phyloP scores from a whole-genome alignment of 2,888 invertebrate genomes.

The Alviniconcha strummeri region DNA sequence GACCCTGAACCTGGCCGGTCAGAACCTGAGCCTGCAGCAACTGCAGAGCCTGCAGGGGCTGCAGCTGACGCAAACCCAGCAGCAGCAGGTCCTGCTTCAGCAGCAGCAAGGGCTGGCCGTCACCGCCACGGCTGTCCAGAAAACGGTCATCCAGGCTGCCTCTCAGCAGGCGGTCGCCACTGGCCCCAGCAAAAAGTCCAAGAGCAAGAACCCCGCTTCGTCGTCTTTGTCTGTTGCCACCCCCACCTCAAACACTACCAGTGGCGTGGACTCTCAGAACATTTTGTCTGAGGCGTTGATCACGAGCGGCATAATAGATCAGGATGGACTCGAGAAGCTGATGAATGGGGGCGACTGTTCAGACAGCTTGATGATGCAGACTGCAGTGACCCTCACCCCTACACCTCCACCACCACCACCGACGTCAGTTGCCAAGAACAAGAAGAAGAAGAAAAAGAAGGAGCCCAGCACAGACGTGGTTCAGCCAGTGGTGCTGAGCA shows the following conservation, averaged over 20 bases:
- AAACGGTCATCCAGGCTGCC: neutral
- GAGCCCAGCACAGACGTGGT: neutral
- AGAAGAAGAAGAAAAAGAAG: conserved; percentile 29
- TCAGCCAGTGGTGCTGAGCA: conserved; percentile 23
- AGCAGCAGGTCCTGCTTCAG: conserved; percentile 36
- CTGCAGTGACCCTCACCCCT: conserved; percentile 12
- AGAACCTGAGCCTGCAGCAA: conserved; percentile 55
- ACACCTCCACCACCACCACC: neutral
- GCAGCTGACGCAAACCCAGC: conserved; percentile 32
- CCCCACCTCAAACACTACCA: neutral
- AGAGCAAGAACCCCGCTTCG: neutral
- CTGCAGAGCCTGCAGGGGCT: conserved; percentile 44
- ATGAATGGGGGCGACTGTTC: conserved; percentile 5
- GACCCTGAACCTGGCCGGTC: conserved; percentile 57
- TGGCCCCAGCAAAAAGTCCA: conserved; percentile 9
- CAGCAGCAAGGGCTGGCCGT: conserved; percentile 36
- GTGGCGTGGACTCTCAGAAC: conserved; percentile 5
- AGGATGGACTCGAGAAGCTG: neutral
- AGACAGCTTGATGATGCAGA: neutral
- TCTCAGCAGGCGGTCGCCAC: neutral
- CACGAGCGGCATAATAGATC: conserved; percentile 33
- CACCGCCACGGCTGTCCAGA: neutral
- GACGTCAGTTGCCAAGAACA: neutral
- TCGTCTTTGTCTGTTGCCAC: neutral
- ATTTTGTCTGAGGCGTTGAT: conserved; percentile 38